phyloP scores from a whole-genome alignment of 2,888 invertebrate species.

The Phrixothrix hirtus region DNA sequence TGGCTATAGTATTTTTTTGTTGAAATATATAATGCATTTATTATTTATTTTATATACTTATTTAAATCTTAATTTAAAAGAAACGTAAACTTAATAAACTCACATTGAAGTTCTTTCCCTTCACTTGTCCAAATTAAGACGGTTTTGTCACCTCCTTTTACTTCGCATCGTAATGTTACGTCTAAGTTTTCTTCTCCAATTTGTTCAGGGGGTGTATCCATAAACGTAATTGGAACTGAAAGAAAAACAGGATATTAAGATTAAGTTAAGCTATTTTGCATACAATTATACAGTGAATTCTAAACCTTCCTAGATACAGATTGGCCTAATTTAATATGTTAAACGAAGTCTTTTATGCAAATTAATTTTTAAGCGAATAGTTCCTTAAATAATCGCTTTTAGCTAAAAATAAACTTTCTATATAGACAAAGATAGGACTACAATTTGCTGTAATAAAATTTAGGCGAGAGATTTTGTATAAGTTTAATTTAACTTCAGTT shows the following conservation, averaged over 20 bases:
- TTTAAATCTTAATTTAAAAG: too few relatives aligned
- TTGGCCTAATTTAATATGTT: too few relatives aligned
- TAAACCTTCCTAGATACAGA: too few relatives aligned
- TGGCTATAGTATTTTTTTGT: constrained; percentile 14
- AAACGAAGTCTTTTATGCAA: background rate
- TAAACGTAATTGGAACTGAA: constrained; percentile 62
- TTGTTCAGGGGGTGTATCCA: constrained; percentile 59
- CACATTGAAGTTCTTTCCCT: constrained; percentile 72
- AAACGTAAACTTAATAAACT: too few relatives aligned
- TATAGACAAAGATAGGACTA: background rate
- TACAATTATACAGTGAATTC: too few relatives aligned
- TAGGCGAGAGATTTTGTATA: too few relatives aligned
- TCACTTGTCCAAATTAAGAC: constrained; percentile 76
- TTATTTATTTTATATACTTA: too few relatives aligned
- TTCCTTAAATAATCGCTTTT: background rate
- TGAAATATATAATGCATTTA: too few relatives aligned
- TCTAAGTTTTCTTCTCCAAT: constrained; percentile 59
- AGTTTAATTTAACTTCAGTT: too few relatives aligned
- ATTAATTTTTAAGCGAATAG: background rate
- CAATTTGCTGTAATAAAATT: too few relatives aligned
- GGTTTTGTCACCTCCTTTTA: constrained; percentile 65
- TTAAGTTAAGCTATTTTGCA: too few relatives aligned
- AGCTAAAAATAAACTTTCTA: background rate
- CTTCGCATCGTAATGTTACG: constrained; percentile 63
- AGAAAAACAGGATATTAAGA: constrained; percentile 14